phyloP scores from a whole-genome alignment of 2,113 vertebrate species.

The Epinephelus moara region DNA sequence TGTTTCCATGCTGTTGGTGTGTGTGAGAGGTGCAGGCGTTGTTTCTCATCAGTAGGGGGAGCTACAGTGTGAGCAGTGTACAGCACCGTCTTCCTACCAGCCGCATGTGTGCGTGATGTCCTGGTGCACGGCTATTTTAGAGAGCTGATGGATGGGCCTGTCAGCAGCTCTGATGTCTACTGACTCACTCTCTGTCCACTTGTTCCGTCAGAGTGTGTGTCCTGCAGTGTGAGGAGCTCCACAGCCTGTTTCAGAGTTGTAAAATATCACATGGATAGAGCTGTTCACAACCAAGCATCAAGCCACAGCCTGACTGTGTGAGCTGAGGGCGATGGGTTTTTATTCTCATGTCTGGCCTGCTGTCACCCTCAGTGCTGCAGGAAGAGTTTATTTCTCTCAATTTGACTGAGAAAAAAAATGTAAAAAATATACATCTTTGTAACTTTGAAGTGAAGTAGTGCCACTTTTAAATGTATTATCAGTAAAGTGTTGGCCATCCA shows the following conservation, averaged over 20 bases:
- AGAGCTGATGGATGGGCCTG: slow-evolving; percentile 40
- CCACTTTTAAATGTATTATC: too few relatives aligned
- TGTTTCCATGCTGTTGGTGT: too few relatives aligned
- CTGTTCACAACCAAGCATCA: too few relatives aligned
- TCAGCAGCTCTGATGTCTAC: slow-evolving; percentile 50
- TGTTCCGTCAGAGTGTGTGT: slow-evolving; percentile 16
- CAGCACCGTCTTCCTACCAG: neutral
- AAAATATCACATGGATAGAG: slow-evolving; percentile 27
- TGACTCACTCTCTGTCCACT: slow-evolving; percentile 55
- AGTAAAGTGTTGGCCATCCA: too few relatives aligned
- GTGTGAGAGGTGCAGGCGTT: neutral
- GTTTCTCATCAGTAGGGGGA: slow-evolving; percentile 39
- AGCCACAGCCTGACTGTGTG: too few relatives aligned
- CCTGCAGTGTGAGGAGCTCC: slow-evolving; percentile 12
- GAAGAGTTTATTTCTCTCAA: too few relatives aligned
- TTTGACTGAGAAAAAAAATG: too few relatives aligned
- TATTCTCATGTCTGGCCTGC: too few relatives aligned
- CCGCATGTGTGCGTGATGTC: neutral
- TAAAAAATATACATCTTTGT: too few relatives aligned
- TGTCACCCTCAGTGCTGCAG: too few relatives aligned
- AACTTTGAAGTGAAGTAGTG: too few relatives aligned
- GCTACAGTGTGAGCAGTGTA: slow-evolving; percentile 5
- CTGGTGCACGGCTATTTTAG: slow-evolving; percentile 29
- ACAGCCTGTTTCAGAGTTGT: slow-evolving; percentile 6
- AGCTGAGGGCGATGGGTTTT: too few relatives aligned